Conservation (phyloP, 2,888 invertebrate genomes). For the Teinopalpus imperialis region DNA sequence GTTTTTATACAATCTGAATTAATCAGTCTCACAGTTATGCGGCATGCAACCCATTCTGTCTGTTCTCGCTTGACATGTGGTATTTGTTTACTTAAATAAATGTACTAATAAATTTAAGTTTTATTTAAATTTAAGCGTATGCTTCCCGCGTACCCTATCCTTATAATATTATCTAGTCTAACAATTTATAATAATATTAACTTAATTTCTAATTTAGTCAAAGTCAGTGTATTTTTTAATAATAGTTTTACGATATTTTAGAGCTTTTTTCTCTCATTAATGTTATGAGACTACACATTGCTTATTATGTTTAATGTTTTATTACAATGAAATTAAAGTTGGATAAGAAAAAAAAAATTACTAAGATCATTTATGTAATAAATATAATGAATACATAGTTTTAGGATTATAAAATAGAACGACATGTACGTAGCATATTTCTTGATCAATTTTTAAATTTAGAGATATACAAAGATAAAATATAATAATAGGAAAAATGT, state of each 20-base stretch:
- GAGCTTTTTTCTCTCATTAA: constrained; percentile 31
- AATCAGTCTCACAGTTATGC: constrained; percentile 24
- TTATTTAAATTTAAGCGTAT: constrained; percentile 67
- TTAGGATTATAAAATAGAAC: constrained; percentile 66
- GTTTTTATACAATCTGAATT: too few relatives aligned
- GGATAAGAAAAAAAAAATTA: constrained; percentile 63
- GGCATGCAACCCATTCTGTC: constrained; percentile 31
- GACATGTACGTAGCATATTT: constrained; percentile 58
- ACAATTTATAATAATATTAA: constrained; percentile 19
- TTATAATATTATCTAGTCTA: constrained; percentile 10
- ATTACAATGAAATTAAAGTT: constrained; percentile 53
- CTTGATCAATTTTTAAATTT: constrained; percentile 50
- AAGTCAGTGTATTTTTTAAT: constrained; percentile 21
- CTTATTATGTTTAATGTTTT: constrained; percentile 52
- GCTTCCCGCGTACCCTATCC: constrained; percentile 28
- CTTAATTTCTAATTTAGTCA: constrained; percentile 17
- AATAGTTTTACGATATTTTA: constrained; percentile 24
- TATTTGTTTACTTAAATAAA: constrained; percentile 70
- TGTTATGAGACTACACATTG: constrained; percentile 22
- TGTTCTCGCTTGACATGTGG: constrained; percentile 53
- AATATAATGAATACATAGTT: constrained; percentile 63
- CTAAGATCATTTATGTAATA: constrained; percentile 55
- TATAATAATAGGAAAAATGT: constrained; percentile 36
- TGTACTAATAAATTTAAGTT: constrained; percentile 68
- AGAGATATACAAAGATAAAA: constrained; percentile 41